A percentile compares a stretch with the other conserved stretches of the same genome.
These are phyloP conservation scores for Synaphobranchus kaupii DNA, from an alignment of 2,797 vertebrate genomes.

Conservation along the genomic window DNA sequence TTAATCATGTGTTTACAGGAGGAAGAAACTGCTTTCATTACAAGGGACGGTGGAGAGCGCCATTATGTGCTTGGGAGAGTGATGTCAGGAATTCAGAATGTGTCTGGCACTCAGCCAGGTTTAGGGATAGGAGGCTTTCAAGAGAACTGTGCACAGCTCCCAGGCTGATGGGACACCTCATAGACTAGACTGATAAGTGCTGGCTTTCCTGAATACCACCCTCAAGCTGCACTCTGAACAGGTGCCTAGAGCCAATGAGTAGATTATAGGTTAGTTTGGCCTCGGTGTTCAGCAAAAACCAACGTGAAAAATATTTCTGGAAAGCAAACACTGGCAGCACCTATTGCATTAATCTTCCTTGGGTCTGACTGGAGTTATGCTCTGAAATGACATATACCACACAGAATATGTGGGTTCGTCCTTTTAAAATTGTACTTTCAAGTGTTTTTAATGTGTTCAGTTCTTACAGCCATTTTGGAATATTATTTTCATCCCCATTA, in stretches of 20 bases:
- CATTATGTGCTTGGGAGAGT: slow-evolving; percentile 36
- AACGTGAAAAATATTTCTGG: slow-evolving; percentile 16
- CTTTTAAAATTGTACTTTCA: slow-evolving; percentile 17
- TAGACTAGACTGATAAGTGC: slow-evolving; percentile 30
- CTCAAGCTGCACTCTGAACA: slow-evolving; percentile 29
- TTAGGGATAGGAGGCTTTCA: slow-evolving; percentile 23
- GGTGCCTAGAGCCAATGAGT: slow-evolving; percentile 29
- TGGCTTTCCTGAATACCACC: slow-evolving; percentile 26
- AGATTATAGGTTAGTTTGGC: slow-evolving; percentile 19
- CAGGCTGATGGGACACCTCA: slow-evolving; percentile 21
- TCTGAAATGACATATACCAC: slow-evolving; percentile 1
- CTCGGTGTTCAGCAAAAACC: slow-evolving; percentile 11
- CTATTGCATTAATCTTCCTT: slow-evolving; percentile 4
- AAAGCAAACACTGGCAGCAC: slow-evolving; percentile 21
- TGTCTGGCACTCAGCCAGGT: slow-evolving; percentile 23
- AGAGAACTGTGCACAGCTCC: slow-evolving; percentile 16
- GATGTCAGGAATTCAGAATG: slow-evolving; percentile 34
- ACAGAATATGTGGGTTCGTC: slow-evolving; percentile 14
- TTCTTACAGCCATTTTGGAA: slow-evolving; percentile 20
- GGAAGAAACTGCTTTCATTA: slow-evolving; percentile 33
- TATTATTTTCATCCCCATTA: slow-evolving; percentile 19
- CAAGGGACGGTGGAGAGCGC: slow-evolving; percentile 10
- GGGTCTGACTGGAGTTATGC: neutral
- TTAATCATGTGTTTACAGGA: slow-evolving; percentile 38
- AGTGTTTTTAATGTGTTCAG: slow-evolving; percentile 16